These are phyloP conservation scores for Merodon equestris DNA, from an alignment of 2,888 invertebrate genomes.

Conservation along the genomic window DNA sequence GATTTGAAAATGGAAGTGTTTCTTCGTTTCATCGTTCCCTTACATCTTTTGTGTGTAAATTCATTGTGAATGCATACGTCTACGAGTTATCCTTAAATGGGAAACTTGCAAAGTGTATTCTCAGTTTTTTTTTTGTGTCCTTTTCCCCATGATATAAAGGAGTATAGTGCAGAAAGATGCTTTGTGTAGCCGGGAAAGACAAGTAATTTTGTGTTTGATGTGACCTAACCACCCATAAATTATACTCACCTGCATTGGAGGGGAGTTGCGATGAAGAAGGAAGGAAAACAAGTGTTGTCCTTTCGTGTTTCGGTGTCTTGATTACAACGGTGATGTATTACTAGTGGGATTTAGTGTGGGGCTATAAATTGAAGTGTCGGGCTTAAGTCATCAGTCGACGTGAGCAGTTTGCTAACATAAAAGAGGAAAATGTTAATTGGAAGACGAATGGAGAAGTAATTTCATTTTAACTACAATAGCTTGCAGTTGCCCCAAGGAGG, in stretches of 20 bases:
- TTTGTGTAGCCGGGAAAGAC: conserved; percentile 50
- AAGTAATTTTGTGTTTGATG: conserved; percentile 67
- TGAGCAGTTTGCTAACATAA: conserved; percentile 15
- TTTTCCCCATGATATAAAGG: too few species aligned
- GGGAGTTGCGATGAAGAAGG: conserved; percentile 16
- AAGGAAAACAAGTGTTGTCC: conserved; percentile 56
- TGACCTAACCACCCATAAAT: conserved; percentile 68
- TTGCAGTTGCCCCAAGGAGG: not conserved
- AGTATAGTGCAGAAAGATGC: conserved; percentile 16
- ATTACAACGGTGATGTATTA: conserved; percentile 63
- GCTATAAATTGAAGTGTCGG: conserved; percentile 65
- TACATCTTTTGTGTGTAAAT: conserved; percentile 57
- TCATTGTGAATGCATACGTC: conserved; percentile 36
- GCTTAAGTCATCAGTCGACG: conserved; percentile 54
- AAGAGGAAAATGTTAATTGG: conserved; percentile 37
- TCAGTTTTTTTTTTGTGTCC: conserved; percentile 32
- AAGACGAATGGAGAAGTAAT: conserved; percentile 2
- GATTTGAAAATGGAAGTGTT: conserved; percentile 65
- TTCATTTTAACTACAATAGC: conserved; percentile 6
- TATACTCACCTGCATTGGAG: conserved; percentile 61
- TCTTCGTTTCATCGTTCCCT: conserved; percentile 1
- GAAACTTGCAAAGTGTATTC: conserved; percentile 38
- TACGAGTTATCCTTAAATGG: conserved; percentile 19
- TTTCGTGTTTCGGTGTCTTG: conserved; percentile 57
- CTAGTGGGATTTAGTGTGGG: conserved; percentile 51